phyloP scores from a whole-genome alignment of 2,797 vertebrate species.

The Aldrovandia affinis region DNA sequence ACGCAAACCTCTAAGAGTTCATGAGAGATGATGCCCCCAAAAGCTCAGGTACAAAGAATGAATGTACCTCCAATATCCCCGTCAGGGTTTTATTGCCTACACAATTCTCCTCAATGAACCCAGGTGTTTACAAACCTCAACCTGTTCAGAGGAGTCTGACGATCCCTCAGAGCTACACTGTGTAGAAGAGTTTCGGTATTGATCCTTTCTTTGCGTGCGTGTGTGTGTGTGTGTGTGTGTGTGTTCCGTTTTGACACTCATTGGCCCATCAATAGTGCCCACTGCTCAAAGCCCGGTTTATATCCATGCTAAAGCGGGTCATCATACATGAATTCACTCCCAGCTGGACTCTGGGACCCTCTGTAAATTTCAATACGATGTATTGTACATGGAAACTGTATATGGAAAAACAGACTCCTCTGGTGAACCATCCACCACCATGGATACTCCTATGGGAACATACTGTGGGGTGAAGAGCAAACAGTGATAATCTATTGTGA shows the following conservation, averaged over 20 bases:
- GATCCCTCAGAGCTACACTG: background rate
- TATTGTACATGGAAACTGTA: background rate
- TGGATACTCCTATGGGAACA: no score
- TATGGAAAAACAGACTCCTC: background rate
- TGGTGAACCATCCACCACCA: no score
- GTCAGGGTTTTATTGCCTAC: background rate
- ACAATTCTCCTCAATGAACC: background rate
- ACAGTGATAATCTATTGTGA: background rate
- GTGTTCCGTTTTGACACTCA: background rate
- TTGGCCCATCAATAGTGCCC: background rate
- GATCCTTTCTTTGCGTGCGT: background rate
- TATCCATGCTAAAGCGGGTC: background rate
- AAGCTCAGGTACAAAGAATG: background rate
- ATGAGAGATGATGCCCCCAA: background rate
- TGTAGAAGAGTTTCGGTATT: background rate
- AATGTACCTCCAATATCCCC: background rate
- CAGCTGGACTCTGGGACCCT: background rate
- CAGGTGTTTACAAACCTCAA: background rate
- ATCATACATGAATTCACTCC: background rate
- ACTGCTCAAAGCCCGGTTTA: background rate
- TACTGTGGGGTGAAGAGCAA: background rate
- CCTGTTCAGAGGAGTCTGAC: background rate
- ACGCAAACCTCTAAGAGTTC: background rate
- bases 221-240: background rate
- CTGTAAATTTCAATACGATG: no score